Evolutionary conservation across 2,797 vertebrate species (phyloP), one percentile per base, ranked within the genome.

Genomic region (Etheostoma nigrum): DNA sequence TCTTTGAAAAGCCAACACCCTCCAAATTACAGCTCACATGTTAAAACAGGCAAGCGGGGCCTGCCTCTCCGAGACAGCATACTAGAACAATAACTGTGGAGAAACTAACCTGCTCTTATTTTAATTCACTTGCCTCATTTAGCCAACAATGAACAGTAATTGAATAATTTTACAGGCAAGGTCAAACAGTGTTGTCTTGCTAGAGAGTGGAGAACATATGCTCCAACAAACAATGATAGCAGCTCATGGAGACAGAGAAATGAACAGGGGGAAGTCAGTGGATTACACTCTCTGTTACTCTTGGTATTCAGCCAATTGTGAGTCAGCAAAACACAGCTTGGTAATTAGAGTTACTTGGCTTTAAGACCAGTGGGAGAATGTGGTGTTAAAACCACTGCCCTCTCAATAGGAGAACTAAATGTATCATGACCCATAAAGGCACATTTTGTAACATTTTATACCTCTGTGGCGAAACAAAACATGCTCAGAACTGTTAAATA

Each of bases 1-100:
- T 77, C 67, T 78, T 57, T 78, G 77, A 83, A 80, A 79, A 86
- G 86, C 86, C 90, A 91, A 90, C 90, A 69, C 90, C 84, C 88
- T 87, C 33, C 47, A 86, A 88, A 89, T 89, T 91, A 79, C 68
- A 85, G 79, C 74, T 40, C 79, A 51, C 91, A 89, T 75, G 91
- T 91, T 89, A 61, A 79, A 80, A 88, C 88, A 90, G 83, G 91
- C 80, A 88, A 69, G 74, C 81, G 18, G 48, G 1, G 81, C 57
- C 88, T 85, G 79, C 59, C 62, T 79, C 64, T 75, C 52, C 53
- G 58, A 85, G 77, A 85, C 66, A 83, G 72, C 81, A 66, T 53
- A 30, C 71, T 21, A 19, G 60, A 91, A 91, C 88, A 90, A 89
- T 84, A 63, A 74, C 76, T 78, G 62, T 74, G 76, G 67, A 78